Base-by-base conservation (phyloP, 1,140 invertebrate species). In the Ceratina japonica region DNA sequence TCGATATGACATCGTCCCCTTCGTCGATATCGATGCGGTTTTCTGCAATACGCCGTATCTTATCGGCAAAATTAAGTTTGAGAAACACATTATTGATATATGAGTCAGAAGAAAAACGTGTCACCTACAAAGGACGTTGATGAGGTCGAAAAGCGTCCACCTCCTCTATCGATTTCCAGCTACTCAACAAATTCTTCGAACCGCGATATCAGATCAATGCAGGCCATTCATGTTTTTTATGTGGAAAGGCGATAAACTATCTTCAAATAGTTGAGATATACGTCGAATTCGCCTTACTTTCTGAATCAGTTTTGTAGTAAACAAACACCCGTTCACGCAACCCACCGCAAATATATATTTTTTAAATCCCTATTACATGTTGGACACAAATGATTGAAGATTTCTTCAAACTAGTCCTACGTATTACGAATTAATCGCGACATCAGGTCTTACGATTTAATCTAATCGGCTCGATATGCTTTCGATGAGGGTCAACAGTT, bases 11-110 rank as follows among this genome's bases (percentile, higher is more conserved):
- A n/a, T 24, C 61, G 4, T 15, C 15, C 61, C 51, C n/a, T n/a
- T n/a, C 64, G n/a, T 49, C 18, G 24, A 81, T 63, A 73, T 64
- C 12, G 18, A 69, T 4, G 52, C 49, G 27, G 24, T 68, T 73
- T 66, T 75, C n/a, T 75, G 24, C 62, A 52, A 65, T 31, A 74
- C 12, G n/a, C 13, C 2, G 0, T 79, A 74, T 74, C 71, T 82
- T 78, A 78, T 77, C 61, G 22, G 27, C 22, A 58, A n/a, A n/a
- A 51, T 44, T 65, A 20, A 79, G 37, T 20, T 59, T 79, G 20
- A 31, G 20, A 79, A 51, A 75, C 61, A 52, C n/a, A 37, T 18
- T 64, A 16, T 58, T 65, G 24, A 22, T 66, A 18, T 37, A 37
- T 3, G 10, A 3, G 2, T 37, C 8, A 59, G 2, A 24, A 0